phyloP scores from a whole-genome alignment of 2,888 invertebrate genomes.

The Amphimallon solstitiale region DNA sequence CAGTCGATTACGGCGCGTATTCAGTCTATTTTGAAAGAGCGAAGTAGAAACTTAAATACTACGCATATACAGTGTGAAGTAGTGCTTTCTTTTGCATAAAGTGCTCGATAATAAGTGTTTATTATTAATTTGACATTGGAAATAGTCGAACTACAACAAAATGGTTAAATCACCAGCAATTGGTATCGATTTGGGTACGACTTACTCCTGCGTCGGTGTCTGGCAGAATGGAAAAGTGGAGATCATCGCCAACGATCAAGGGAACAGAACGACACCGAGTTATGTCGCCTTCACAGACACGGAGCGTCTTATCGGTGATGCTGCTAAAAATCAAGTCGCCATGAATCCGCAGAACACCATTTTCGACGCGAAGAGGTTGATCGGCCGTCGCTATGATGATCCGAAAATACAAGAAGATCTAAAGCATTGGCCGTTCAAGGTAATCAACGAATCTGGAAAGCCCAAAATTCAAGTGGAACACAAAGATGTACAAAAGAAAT shows the following conservation, averaged over 20 bases:
- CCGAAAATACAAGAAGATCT: slow-evolving; percentile 77
- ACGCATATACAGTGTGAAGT: too few species aligned
- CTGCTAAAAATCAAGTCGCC: too few species aligned
- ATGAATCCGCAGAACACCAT: too few species aligned
- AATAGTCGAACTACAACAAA: slow-evolving; percentile 23
- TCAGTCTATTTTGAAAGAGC: too few species aligned
- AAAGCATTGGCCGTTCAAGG: slow-evolving; percentile 85
- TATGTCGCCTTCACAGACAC: too few species aligned
- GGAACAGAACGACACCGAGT: slow-evolving; percentile 79
- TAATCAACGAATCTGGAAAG: slow-evolving; percentile 71
- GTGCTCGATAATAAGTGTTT: too few species aligned
- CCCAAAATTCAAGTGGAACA: slow-evolving; percentile 75
- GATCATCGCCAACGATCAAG: slow-evolving; percentile 75
- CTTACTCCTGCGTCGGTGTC: slow-evolving; percentile 88
- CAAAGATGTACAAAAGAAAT: slow-evolving; percentile 71
- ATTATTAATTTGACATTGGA: background rate
- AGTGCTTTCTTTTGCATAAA: too few species aligned
- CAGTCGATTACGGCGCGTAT: too few species aligned
- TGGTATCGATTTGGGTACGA: slow-evolving; percentile 88
- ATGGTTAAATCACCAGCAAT: slow-evolving; percentile 67
- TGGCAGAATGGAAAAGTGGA: slow-evolving; percentile 83
- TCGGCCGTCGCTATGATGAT: slow-evolving; percentile 81
- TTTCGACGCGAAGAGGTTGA: too few species aligned
- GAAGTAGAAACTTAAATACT: too few species aligned
- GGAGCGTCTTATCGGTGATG: too few species aligned